phyloP scores from a whole-genome alignment of 2,113 vertebrate genomes.

The Pelusios castaneus region DNA sequence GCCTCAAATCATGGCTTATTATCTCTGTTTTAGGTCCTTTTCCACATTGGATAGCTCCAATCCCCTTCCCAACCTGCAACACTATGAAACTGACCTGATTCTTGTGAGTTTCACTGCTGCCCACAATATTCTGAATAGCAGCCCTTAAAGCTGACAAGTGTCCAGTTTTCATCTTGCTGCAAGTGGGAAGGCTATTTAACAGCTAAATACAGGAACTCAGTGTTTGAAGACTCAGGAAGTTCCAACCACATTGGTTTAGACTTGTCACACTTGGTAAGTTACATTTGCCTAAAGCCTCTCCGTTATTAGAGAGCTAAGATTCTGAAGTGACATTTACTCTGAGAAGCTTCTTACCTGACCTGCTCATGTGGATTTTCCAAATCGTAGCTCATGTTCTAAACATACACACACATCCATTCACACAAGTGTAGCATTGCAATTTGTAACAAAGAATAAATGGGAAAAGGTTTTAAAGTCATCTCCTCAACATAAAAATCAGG shows the following conservation, averaged over 20 bases:
- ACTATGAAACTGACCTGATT: not conserved
- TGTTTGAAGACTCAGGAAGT: not conserved
- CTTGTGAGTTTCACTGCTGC: not conserved
- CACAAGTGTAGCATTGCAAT: not conserved
- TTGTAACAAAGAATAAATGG: not conserved
- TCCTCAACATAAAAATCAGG: not conserved
- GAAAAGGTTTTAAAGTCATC: not conserved
- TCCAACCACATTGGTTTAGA: fast-evolving
- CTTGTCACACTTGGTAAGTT: not conserved
- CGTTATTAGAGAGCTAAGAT: not conserved
- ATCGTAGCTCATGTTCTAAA: not conserved
- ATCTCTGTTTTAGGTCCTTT: not conserved
- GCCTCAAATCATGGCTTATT: not conserved
- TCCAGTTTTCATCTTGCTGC: not conserved
- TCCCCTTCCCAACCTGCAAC: not conserved
- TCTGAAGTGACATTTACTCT: not conserved
- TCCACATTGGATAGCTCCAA: not conserved
- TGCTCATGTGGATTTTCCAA: not conserved
- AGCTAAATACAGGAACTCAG: not conserved
- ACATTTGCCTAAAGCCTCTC: not conserved
- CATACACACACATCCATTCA: not conserved
- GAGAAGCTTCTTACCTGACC: not conserved
- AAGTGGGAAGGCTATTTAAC: not conserved
- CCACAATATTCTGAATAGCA: not conserved
- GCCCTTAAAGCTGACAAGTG: not conserved